Conservation (phyloP, 1,140 invertebrate genomes). For the Drosophila bocqueti region DNA sequence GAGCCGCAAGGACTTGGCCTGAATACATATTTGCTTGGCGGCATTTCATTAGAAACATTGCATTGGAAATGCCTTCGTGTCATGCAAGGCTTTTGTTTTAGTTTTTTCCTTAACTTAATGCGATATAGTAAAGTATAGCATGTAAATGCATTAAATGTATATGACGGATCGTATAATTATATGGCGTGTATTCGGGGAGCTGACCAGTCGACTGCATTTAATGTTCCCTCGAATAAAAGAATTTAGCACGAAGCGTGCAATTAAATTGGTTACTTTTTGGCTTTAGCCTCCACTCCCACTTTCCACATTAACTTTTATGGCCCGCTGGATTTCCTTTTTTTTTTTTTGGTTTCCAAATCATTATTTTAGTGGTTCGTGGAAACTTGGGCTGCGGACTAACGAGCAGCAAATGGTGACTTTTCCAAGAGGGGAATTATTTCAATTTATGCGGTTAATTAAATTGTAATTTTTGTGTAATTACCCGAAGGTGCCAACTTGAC, state of each 20-base stretch:
- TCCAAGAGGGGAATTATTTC: constrained; percentile 7
- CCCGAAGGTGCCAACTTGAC: constrained; percentile 4
- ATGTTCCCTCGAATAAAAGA: constrained; percentile 49
- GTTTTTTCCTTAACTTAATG: constrained; percentile 52
- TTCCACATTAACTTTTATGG: constrained; percentile 41
- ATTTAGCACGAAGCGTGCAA: constrained; percentile 75
- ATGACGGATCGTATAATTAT: constrained; percentile 67
- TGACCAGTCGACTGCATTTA: constrained; percentile 54
- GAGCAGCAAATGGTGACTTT: constrained; percentile 6
- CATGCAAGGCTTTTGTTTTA: constrained; percentile 61
- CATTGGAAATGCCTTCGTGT: constrained; percentile 63
- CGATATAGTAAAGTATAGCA: constrained; percentile 24
- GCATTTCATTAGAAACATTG: constrained; percentile 45
- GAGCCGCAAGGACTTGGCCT: constrained; percentile 58
- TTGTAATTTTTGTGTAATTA: constrained; percentile 44
- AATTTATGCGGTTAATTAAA: constrained; percentile 38
- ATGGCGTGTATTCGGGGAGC: constrained; percentile 56
- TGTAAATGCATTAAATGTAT: constrained; percentile 23
- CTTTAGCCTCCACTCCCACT: not conserved
- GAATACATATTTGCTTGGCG: constrained; percentile 52
- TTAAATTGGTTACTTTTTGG: constrained; percentile 44
- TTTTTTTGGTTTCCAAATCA: constrained; percentile 19
- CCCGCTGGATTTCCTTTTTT: constrained; percentile 26
- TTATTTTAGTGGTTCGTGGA: constrained; percentile 25
- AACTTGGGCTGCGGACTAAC: constrained; percentile 30